Conservation (phyloP, 2,797 vertebrate genomes). For the Saxicola maurus region DNA sequence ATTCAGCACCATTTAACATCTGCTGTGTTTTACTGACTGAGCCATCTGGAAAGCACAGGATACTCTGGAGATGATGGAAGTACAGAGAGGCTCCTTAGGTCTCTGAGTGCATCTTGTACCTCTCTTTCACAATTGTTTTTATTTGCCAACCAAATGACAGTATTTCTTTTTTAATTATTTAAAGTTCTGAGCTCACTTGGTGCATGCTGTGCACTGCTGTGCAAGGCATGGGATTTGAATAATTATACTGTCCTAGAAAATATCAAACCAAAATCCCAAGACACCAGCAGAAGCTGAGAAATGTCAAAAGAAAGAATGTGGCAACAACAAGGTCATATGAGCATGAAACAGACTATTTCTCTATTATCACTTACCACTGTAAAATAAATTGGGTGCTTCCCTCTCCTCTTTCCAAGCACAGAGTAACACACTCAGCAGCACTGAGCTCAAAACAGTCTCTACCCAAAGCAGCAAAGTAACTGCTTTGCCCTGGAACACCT, state of each 20-base stretch:
- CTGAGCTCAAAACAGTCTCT: neutral
- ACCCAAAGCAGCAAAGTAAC: neutral
- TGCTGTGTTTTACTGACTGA: neutral
- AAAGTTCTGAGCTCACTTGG: neutral
- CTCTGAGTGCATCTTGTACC: neutral
- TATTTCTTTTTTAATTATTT: neutral
- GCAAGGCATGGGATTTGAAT: neutral
- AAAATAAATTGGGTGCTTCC: neutral
- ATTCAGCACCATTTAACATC: neutral
- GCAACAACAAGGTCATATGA: accelerated
- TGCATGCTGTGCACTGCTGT: neutral
- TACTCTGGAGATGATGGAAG: neutral
- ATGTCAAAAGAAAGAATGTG: neutral
- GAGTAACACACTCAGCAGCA: neutral
- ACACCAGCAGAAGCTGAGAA: neutral
- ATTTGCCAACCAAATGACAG: neutral
- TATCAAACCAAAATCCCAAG: neutral
- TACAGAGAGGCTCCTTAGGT: neutral
- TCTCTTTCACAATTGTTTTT: neutral
- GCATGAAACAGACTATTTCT: neutral
- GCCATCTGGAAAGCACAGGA: neutral
- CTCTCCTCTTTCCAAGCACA: neutral
- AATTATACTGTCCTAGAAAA: neutral
- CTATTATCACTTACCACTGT: neutral
- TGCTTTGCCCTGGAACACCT: neutral